Evolutionary conservation across 2,888 invertebrate species (phyloP), one percentile per base, ranked within the genome.

Genomic region (Prosapia bicincta): DNA sequence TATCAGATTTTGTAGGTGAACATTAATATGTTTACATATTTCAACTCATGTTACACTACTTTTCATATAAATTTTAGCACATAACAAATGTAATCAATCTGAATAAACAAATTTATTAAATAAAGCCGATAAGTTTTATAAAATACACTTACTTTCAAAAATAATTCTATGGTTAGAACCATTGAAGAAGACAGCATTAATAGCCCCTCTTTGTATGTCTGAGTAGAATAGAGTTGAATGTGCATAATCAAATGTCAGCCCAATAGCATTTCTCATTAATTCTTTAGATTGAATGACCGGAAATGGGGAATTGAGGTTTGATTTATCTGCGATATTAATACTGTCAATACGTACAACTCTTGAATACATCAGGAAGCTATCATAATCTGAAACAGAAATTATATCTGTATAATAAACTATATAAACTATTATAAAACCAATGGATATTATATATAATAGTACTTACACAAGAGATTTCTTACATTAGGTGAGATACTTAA

Each of bases 181-280:
- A 86, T 96, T 92, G 85, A 95, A 96, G 83, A 88, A 88, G 69
- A 94, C 95, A 32, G 90, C 88, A 85, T 93, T 92, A 82, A 97
- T 95, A 80, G 93, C 90, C 75, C 94, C 95, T 82, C 92, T 88
- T 84, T 95, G 94, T 78, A 96, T 95, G 85, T 96, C 96, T 0
- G 96, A 96, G 86, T 94, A 97, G 86, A 94, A 96, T 70, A 96
- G 86, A 71, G 90, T 86, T 80, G 90, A 87, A 32, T 86, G 86
- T 76, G 86, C 85, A 85, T 92, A 94, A 86, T 94, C 93, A 85
- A 91, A 95, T 0, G 94, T 89, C 72, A 97, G 87, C n/a, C 94
- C 95, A 82, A 96, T 95, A 9, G 94, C 95, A 86, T 96, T 96
- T 75, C 93, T 88, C 89, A 96, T 92, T 81, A 90, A 85, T 5